Base-by-base conservation (phyloP, 2,888 invertebrate species). In the Octonoba sinensis region DNA sequence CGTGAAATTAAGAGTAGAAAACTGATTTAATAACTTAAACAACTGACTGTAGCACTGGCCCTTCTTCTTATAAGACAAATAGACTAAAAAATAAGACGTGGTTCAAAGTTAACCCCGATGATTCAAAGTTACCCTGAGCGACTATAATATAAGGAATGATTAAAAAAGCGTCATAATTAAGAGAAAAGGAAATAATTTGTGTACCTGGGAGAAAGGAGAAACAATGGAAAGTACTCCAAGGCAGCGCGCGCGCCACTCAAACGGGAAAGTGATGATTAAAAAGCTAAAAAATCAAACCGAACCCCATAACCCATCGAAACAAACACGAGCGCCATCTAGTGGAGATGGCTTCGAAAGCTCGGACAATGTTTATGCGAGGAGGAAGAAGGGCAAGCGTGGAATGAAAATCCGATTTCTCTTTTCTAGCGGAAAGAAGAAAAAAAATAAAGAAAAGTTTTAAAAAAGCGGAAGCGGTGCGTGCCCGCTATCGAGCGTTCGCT, bases 391-490 rank as follows among this genome's bases (percentile, higher is more conserved):
- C 60, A 67, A 73, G 13, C 54, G 36, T 36, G 36, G 36, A 36
- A 36, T 36, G 73, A 72, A 81, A 78, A 73, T 81, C 79, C 79
- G 79, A 81, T 81, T 81, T 81, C 73, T 22, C 79, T 62, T 69
- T 54, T 67, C 73, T 69, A 56, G 73, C 79, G 73, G 69, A 69
- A 73, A 81, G 69, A 67, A 47, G 56, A 27, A 60, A 75, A 67
- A 47, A 74, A 56, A 51, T 62, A 49, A 46, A 71, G 1, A 60
- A 60, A 60, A 27, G 59, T 71, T 49, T 36, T 12, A 24, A 70
- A 81, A 81, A 73, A 81, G 73, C 79, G 79, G 79, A 81, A 81
- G 73, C 79, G 59, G 73, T 56, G 60, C 66, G 71, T 69, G 62
- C 24, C 57, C 70, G 59, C 62, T 78, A 59, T 71, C 62, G 56